These are phyloP conservation scores for Prunella fulvescens DNA, from an alignment of 2,113 vertebrate genomes.

Conservation along the genomic window DNA sequence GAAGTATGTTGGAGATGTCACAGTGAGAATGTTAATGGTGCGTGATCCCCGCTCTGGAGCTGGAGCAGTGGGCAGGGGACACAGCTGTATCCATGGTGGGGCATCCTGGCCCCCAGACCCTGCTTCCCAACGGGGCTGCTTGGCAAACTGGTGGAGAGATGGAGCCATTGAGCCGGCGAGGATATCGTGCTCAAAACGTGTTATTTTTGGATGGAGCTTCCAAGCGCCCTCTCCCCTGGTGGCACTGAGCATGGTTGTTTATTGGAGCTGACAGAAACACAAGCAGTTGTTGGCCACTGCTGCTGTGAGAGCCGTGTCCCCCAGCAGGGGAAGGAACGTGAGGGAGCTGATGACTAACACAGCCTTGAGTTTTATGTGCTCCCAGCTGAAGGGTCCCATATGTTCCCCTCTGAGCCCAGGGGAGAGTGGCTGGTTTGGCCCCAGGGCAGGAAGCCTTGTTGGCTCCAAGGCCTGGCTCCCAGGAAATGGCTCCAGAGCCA, in stretches of 20 bases:
- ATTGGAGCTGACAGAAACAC: slow-evolving; percentile 49
- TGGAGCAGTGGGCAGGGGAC: not conserved
- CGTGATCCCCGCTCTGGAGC: not conserved
- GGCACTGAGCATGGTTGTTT: not conserved
- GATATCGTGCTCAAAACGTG: not conserved
- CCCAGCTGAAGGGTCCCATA: slow-evolving; percentile 3
- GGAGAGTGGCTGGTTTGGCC: accelerated
- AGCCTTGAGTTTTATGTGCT: slow-evolving; percentile 14
- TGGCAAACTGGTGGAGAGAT: not conserved
- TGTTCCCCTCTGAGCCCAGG: not conserved
- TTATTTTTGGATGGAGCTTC: not conserved
- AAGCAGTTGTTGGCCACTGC: slow-evolving; percentile 5
- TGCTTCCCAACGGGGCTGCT: not conserved
- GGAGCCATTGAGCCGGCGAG: not conserved
- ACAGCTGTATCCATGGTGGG: accelerated
- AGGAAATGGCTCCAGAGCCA: accelerated
- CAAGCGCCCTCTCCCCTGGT: not conserved
- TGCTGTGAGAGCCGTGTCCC: slow-evolving; percentile 25
- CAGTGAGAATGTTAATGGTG: not conserved
- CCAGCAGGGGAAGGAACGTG: not conserved
- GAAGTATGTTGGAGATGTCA: slow-evolving; percentile 23
- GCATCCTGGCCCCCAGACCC: not conserved
- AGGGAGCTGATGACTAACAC: slow-evolving; percentile 12
- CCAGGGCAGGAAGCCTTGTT: not conserved
- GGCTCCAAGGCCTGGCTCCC: accelerated